Evolutionary conservation across 2,797 vertebrate genomes (phyloP).

Genomic region (Protonibea diacanthus): DNA sequence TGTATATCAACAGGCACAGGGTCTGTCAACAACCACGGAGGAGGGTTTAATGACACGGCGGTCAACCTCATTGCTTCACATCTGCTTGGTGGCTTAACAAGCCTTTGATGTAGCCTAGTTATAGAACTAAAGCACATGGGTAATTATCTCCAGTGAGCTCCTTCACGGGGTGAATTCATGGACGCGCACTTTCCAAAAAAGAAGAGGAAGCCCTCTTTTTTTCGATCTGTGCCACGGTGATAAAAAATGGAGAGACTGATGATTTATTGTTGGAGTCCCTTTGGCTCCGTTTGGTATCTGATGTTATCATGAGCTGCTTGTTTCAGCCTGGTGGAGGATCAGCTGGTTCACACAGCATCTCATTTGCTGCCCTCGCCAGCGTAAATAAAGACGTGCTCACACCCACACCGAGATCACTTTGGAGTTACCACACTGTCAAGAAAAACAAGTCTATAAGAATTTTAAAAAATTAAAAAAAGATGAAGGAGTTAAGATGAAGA

Average conservation of each 20-base stretch:
- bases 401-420: not conserved
- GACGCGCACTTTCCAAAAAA: constrained; percentile 29
- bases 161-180: constrained; percentile 47
- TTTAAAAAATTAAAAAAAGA: not conserved
- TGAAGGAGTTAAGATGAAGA: not conserved
- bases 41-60: constrained; percentile 72
- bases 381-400: constrained; percentile 20
- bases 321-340: constrained; percentile 30
- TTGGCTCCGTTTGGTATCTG: constrained; percentile 51
- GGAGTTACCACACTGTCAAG: constrained; percentile 12
- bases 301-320: constrained; percentile 49
- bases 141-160: constrained; percentile 64
- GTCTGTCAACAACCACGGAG: constrained; percentile 66
- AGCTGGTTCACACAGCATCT: constrained; percentile 41
- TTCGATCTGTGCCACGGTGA: constrained; percentile 13
- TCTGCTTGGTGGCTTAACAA: constrained; percentile 65
- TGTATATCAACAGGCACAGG: constrained; percentile 56
- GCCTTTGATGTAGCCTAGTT: constrained; percentile 64
- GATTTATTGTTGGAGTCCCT: constrained; percentile 45
- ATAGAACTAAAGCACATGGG: constrained; percentile 58
- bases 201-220: constrained; percentile 30
- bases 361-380: not conserved
- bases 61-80: constrained; percentile 73
- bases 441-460: not conserved
- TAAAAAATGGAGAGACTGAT: constrained; percentile 47